Evolutionary conservation across 2,888 invertebrate species (phyloP), one percentile per base, ranked within the genome.

Genomic region (Amblyteles armatorius): DNA sequence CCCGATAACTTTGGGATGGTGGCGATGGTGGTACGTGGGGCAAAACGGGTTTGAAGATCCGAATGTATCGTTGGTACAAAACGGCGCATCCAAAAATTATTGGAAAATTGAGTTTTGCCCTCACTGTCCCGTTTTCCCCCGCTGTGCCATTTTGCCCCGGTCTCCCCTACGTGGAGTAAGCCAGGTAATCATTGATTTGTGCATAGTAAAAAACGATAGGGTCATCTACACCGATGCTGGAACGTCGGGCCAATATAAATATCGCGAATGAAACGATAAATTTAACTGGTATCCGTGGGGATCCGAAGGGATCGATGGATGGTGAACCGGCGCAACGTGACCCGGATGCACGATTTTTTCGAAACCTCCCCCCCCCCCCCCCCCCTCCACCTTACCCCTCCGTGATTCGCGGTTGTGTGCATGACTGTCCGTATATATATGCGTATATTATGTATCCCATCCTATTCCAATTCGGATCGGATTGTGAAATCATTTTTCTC

Each of bases 201-300:
- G 40, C 40, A 9, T 11, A 40, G 9, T 11, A 11, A 48, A 40
- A 40, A 50, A 71, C 36, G 9, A 16, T 68, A 29, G 52, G 50
- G 33, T 29, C 13, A 33, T 74, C 50, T 48, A 33, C 48, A 11
- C 63, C 68, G 36, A 60, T 55, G 74, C 80, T 82, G n/a, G 82
- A 80, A 86, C 69, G 85, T 82, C 77, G 60, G 71, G 11, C 68
- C 82, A 80, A 85, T 84, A 86, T 86, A 87, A 87, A 87, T 87
- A 86, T 87, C 80, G 82, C 81, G 84, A 83, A 86, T 86, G 84
- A 85, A 86, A 85, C 85, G 84, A 87, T 87, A 87, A 87, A 87
- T 87, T 87, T 85, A 71, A 63, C 80, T 77, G 73, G 78, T 83
- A 87, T 87, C 85, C 86, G 74, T 84, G 79, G 76, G 86, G 81